Base-by-base conservation (phyloP, 2,888 invertebrate genomes). In the Anorthoa munda region DNA sequence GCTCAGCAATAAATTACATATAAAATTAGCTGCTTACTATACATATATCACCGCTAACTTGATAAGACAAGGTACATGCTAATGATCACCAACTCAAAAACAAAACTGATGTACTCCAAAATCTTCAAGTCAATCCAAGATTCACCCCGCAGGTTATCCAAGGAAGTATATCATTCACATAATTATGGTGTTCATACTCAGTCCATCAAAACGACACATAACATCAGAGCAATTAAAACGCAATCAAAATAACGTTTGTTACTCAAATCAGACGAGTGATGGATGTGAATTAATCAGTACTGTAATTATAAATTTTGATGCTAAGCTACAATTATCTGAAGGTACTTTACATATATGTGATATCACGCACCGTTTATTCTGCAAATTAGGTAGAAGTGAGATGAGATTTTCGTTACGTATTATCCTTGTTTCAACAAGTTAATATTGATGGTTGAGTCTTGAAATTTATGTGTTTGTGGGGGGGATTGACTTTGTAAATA, bases 201-300 rank as follows among this genome's bases (percentile, higher is more conserved):
- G 87, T 89, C 87, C 90, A 90, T 90, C 88, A 90, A 82, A 90
- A 86, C 88, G 89, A 90, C 90, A 90, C 79, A 92, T 91, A 87
- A 68, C 85, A 45, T 60, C 45, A 60, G 21, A 86, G 89, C 93
- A 95, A 95, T 95, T 95, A 95, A 92, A 95, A 94, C 87, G 93
- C 93, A 94, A 95, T 95, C 93, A 94, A 90, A 92, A 78, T 86
- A 86, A 81, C 88, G 89, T 92, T 88, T 88, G 88, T 86, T 86
- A 66, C 65, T 45, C 59, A 70, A 75, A 86, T 75, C 65, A 70
- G 65, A 66, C 70, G 75, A 85, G 87, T 91, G 91, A 92, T 92
- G 88, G 89, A 84, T 83, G 89, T 88, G 88, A 88, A 94, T 94
- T 93, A 93, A 94, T 95, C 93, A 92, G 82, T 76, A 77, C 81